A percentile compares a stretch with the other conserved stretches of the same genome.
phyloP scores from a whole-genome alignment of 2,113 vertebrate genomes.

The Pagrus major region DNA sequence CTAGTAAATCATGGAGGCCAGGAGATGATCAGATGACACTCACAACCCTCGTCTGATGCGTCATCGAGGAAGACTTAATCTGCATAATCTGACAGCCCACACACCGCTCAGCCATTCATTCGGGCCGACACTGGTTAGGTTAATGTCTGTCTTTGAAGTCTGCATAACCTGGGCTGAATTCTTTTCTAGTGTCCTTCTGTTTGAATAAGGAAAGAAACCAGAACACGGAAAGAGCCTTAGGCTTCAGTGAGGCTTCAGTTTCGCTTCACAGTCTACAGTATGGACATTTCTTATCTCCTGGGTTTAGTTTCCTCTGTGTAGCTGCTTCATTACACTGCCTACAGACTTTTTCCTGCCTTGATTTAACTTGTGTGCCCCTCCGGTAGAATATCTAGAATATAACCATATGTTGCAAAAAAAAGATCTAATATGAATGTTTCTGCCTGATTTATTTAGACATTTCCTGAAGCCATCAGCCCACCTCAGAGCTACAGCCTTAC shows the following conservation, averaged over 20 bases:
- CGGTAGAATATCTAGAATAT: not conserved
- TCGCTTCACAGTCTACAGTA: not conserved
- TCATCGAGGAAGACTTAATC: not conserved
- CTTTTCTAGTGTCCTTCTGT: too few relatives aligned
- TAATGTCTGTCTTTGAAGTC: too few relatives aligned
- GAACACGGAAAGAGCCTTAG: too few relatives aligned
- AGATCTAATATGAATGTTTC: too few relatives aligned
- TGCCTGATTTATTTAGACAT: not conserved
- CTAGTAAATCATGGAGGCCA: too few relatives aligned
- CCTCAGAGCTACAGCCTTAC: too few relatives aligned
- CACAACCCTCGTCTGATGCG: not conserved
- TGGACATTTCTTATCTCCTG: too few relatives aligned
- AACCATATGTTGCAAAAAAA: too few relatives aligned
- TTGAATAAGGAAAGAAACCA: too few relatives aligned
- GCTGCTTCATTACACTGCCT: not conserved
- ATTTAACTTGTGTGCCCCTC: not conserved
- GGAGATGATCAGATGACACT: not conserved
- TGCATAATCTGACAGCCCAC: slow-evolving; percentile 7
- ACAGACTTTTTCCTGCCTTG: not conserved
- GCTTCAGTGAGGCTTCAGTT: not conserved
- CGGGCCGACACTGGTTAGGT: not conserved
- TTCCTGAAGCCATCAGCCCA: not conserved
- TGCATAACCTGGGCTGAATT: too few relatives aligned
- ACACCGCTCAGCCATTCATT: not conserved
- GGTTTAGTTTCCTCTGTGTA: slow-evolving; percentile 4